Evolutionary conservation across 92 coral and sea anemone species (phyloP), one percentile per base, ranked within the genome.

Genomic region (Parazoanthus darwini): DNA sequence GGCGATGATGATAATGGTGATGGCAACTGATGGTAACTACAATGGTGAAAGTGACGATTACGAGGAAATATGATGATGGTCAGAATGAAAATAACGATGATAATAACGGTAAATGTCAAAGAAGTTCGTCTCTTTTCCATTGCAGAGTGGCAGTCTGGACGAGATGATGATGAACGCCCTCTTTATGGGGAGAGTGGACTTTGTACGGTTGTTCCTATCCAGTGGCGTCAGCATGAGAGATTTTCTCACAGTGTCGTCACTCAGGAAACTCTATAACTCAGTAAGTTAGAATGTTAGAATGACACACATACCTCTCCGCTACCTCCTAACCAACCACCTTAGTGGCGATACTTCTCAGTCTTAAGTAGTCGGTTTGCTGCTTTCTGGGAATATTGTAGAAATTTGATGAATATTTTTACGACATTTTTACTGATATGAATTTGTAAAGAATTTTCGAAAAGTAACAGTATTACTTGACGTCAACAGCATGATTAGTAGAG

Each of bases 191-290:
- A 89, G 90, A 59, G 93, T 90, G 82, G 93, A 90, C 79, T 90
- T 90, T 87, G 93, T 90, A 22, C 76, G 79, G 75, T 77, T 90
- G 16, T 90, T 90, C 85, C 88, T 90, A 23, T 87, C 88, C 15
- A 87, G 87, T 87, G 93, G 93, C 23, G 90, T 90, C 85, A 82
- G 88, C 29, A 90, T 90, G 93, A 87, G 91, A 35, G 93, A 90
- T 75, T 90, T 90, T 33, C 90, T 90, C 5, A 87, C 93, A 54
- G 90, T 90, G 23, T 89, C 93, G 15, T n/a, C 88, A 16, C 78
- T 90, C 15, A 81, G 93, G n/a, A 87, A 82, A 77, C 93, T 90
- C 74, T 90, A 90, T 70, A 90, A 90, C 89, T 90, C 93, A 70
- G 93, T 90, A 54, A 51, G 92, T 59, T 39, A 39, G 42, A 39